Evolutionary conservation across 2,797 vertebrate genomes (phyloP), one percentile per base, ranked within the genome.

Genomic region (Odontamblyopus lacepedii): DNA sequence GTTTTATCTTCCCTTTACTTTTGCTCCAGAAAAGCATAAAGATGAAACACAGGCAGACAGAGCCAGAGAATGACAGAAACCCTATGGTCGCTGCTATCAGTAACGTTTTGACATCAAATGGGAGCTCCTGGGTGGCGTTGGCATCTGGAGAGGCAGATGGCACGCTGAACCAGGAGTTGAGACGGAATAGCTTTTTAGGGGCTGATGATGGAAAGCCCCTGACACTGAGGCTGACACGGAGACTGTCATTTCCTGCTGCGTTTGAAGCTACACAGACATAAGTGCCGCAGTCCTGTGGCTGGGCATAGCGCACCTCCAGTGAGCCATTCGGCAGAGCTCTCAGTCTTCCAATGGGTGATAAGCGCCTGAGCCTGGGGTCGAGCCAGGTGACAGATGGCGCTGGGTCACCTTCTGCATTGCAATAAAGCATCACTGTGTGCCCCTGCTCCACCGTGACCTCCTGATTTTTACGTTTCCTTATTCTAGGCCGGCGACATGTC

Each of bases 21-120:
- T 95, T 95, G 80, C 95, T 97, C 96, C 95, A 98, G 53, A 97
- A 88, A 72, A 96, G 93, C 74, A 98, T 96, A 78, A 96, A 94
- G 70, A 95, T 60, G 38, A 97, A 97, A 77, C 96, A 98, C 19
- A 97, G 53, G 2, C 91, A 90, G 63, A 97, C 95, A 0, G 96
- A 96, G 83, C 95, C 94, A 50, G 96, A 94, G 82, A 98, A 98
- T 0, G 95, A 96, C 41, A 96, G 81, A 56, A 95, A 91, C 1
- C 96, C 96, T 2, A 97, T 95, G 0, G 94, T 94, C 2, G 94
- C 89, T 15, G 95, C 95, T 50, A 96, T 92, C 55, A 92, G 82
- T 30, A 97, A 87, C 0, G 95, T 95, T 79, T 94, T 94, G 53
- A 93, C 66, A 38, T 96, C 94, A 27, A 95, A 92, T 3, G 90